These are phyloP conservation scores for Hyperoodon ampullatus DNA, from an alignment of 2,113 vertebrate species.

Conservation along the genomic window DNA sequence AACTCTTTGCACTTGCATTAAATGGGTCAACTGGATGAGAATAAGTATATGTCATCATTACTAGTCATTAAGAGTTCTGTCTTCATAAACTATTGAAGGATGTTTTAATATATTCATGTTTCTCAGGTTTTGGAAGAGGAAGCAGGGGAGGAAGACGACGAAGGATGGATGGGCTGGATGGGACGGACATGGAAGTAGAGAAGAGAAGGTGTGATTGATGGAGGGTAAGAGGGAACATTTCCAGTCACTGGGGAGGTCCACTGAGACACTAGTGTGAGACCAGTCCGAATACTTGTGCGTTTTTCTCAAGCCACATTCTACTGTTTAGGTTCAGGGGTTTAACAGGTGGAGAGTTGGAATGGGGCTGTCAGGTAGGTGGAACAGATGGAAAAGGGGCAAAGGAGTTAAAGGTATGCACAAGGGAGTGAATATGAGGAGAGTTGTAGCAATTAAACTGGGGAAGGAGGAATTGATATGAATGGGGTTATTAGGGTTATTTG, in stretches of 20 bases:
- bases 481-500: background rate
- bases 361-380: background rate
- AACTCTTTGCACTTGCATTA: background rate
- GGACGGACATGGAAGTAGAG: background rate
- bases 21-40: background rate
- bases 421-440: background rate
- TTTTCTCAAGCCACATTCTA: background rate
- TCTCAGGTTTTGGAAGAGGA: background rate
- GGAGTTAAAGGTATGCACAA: background rate
- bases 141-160: background rate
- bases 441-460: background rate
- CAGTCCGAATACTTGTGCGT: too few species aligned
- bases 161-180: background rate
- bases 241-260: background rate
- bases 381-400: background rate
- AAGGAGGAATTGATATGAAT: background rate
- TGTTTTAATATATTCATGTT: background rate
- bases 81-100: background rate
- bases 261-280: background rate
- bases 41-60: background rate
- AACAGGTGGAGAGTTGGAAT: background rate
- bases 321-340: background rate
- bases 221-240: background rate
- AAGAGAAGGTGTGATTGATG: background rate
- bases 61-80: background rate